Conservation (phyloP, 2,113 vertebrate genomes). For the Hassar affinis region DNA sequence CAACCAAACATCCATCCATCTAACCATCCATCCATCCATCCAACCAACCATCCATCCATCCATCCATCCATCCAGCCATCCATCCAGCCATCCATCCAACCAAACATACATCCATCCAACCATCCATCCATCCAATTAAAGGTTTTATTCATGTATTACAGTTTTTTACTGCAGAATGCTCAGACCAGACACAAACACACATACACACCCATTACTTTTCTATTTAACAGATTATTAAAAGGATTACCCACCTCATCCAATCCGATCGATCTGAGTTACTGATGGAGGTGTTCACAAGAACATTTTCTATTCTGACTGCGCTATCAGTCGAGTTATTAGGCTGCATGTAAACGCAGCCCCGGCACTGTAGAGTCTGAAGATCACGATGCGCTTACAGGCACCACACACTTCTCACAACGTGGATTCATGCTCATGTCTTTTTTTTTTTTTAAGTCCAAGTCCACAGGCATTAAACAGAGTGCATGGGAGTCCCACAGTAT, state of each 20-base stretch:
- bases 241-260: neutral
- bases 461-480: conserved; percentile 72
- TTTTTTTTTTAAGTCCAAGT: neutral
- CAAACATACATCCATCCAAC: too few species aligned
- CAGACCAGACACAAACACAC: neutral
- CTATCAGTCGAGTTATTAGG: neutral
- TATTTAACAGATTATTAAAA: neutral
- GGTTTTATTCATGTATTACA: neutral
- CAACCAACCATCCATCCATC: too few species aligned
- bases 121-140: too few species aligned
- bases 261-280: neutral
- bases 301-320: neutral
- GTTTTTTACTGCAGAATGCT: neutral
- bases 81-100: too few species aligned
- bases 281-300: neutral
- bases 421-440: neutral
- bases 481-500: conserved; percentile 87
- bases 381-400: neutral
- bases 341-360: neutral
- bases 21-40: too few species aligned
- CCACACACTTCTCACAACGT: neutral
- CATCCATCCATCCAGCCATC: too few species aligned
- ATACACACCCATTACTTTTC: neutral
- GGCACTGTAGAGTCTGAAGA: neutral
- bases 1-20: too few species aligned